phyloP scores from a whole-genome alignment of 2,888 invertebrate genomes.

The Lottia gigantea region DNA sequence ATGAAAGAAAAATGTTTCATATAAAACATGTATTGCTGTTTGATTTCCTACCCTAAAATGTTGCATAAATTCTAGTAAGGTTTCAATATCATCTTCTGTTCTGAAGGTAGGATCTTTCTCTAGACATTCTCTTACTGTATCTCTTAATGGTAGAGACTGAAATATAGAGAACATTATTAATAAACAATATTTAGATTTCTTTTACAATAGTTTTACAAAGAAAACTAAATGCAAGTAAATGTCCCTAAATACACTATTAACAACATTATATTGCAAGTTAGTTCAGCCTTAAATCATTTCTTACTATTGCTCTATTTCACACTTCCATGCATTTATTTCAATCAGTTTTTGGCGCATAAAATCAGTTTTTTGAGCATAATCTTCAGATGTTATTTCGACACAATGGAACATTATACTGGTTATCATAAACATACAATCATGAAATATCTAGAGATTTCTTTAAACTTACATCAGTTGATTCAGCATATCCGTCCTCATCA shows the following conservation, averaged over 20 bases:
- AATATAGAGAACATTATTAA: constrained; percentile 26
- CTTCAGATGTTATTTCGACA: too few relatives aligned
- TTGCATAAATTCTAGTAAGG: constrained; percentile 95
- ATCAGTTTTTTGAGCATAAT: too few relatives aligned
- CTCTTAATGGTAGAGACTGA: constrained; percentile 72
- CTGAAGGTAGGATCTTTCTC: constrained; percentile 97
- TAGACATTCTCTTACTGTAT: constrained; percentile 95
- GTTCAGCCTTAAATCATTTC: too few relatives aligned
- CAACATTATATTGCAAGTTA: too few relatives aligned
- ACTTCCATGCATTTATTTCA: too few relatives aligned
- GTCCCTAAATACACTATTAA: too few relatives aligned
- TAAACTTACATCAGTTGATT: constrained; percentile 44
- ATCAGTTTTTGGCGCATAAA: too few relatives aligned
- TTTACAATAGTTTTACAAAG: too few relatives aligned
- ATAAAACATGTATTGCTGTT: too few relatives aligned
- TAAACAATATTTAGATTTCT: too few relatives aligned
- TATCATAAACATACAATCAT: neutral
- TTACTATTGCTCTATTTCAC: too few relatives aligned
- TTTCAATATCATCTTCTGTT: constrained; percentile 95
- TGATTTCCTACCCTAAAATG: constrained; percentile 76
- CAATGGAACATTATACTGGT: neutral
- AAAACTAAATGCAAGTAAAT: too few relatives aligned
- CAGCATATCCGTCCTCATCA: constrained; percentile 81
- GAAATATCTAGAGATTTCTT: neutral
- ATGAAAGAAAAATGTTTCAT: neutral